Evolutionary conservation across 2,888 invertebrate genomes (phyloP), one percentile per base, ranked within the genome.

Genomic region (Neoscelio sp.): DNA sequence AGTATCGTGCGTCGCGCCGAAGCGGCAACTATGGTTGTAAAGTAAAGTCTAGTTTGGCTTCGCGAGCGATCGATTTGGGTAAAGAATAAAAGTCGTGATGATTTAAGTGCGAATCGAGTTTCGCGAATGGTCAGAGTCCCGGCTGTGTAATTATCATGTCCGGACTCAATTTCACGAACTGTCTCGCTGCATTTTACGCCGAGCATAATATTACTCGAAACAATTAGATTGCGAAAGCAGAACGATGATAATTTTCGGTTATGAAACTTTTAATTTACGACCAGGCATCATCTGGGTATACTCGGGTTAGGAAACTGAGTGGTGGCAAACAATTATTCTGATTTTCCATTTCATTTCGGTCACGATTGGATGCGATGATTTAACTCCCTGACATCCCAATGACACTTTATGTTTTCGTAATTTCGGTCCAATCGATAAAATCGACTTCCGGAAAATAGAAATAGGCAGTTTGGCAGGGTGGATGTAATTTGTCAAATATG

Each of bases 1-100:
- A 87, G 87, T 87, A 87, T 87, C 87, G 87, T 86, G 87, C 82
- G 85, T 82, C 81, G 81, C 80, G 76, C 73, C 77, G 60, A n/a
- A n/a, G n/a, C n/a, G n/a, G n/a, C n/a, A n/a, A n/a, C n/a, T n/a
- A n/a, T n/a, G n/a, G n/a, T n/a, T n/a, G n/a, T n/a, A n/a, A n/a
- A n/a, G n/a, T n/a, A n/a, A n/a, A n/a, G n/a, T n/a, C n/a, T n/a
- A n/a, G n/a, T n/a, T n/a, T n/a, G n/a, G n/a, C n/a, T n/a, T n/a
- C n/a, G n/a, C n/a, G n/a, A n/a, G n/a, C n/a, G n/a, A n/a, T n/a
- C n/a, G n/a, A n/a, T n/a, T n/a, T n/a, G n/a, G n/a, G n/a, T n/a
- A n/a, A n/a, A 50, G 28, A 12, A 33, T 33, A 33, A 33, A 33
- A n/a, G 33, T 33, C 10, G 33, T 17, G 20, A 44, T 62, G 67